phyloP scores from a whole-genome alignment of 2,797 vertebrate species.

The Streptopelia turtur region DNA sequence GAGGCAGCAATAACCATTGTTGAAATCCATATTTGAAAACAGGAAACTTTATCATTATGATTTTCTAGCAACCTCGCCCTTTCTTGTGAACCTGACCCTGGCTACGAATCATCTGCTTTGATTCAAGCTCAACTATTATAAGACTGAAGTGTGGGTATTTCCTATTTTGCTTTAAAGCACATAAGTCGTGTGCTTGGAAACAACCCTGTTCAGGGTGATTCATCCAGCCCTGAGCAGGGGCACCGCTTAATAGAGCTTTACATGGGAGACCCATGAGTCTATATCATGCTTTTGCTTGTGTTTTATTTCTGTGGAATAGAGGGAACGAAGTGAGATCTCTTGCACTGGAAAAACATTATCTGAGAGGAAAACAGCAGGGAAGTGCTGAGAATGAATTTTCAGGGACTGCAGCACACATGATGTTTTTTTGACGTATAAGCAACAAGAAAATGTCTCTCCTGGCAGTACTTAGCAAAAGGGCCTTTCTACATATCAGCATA shows the following conservation, averaged over 20 bases:
- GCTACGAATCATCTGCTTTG: constrained; percentile 47
- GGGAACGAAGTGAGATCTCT: not conserved
- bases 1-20: constrained; percentile 59
- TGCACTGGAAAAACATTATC: not conserved
- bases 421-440: not conserved
- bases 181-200: not conserved
- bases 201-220: not conserved
- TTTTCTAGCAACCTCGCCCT: constrained; percentile 71
- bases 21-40: constrained; percentile 78
- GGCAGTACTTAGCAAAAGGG: not conserved
- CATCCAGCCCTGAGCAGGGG: not conserved
- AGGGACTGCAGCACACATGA: not conserved
- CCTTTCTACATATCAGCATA: not conserved
- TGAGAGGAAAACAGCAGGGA: not conserved
- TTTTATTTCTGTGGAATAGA: not conserved
- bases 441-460: not conserved
- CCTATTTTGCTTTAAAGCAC: constrained; percentile 58
- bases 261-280: not conserved
- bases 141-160: constrained; percentile 56
- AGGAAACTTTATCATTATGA: constrained; percentile 75
- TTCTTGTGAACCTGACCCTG: constrained; percentile 64
- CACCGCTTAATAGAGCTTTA: not conserved
- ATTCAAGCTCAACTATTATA: constrained; percentile 14
- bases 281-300: not conserved
- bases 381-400: not conserved